These are phyloP conservation scores for Sinocyclocheilus maitianheensis DNA, from an alignment of 2,113 vertebrate species.

Conservation along the genomic window DNA sequence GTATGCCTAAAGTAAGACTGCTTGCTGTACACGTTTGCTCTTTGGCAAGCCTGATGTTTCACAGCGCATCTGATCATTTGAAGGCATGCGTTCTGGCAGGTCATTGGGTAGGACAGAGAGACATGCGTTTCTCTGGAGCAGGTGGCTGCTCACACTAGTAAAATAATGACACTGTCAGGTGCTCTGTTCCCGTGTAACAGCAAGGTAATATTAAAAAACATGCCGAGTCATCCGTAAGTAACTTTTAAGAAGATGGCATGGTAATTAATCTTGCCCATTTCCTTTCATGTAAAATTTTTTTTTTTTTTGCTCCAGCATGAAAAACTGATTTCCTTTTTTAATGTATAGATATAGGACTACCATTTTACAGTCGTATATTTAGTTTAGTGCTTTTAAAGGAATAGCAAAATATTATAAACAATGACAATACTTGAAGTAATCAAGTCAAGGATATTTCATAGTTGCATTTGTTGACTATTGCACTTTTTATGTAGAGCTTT, in stretches of 20 bases:
- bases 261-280: background rate
- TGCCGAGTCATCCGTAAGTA: background rate
- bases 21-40: background rate
- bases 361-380: background rate
- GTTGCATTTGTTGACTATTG: background rate
- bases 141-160: conserved; percentile 70
- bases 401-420: background rate
- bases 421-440: background rate
- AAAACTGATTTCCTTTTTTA: background rate
- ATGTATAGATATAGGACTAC: background rate
- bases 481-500: background rate
- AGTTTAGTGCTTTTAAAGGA: background rate
- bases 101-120: conserved; percentile 68
- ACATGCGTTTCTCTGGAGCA: conserved; percentile 69
- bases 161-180: conserved; percentile 65
- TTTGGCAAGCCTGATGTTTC: conserved; percentile 8
- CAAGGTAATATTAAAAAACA: conserved; percentile 60
- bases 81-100: conserved; percentile 60
- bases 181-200: conserved; percentile 44
- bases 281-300: background rate
- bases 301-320: too few relatives aligned
- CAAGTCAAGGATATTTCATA: background rate
- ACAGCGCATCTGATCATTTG: background rate
- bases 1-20: too few relatives aligned
- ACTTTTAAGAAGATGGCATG: background rate